phyloP scores from a whole-genome alignment of 2,113 vertebrate genomes.

The Syngnathus floridae region DNA sequence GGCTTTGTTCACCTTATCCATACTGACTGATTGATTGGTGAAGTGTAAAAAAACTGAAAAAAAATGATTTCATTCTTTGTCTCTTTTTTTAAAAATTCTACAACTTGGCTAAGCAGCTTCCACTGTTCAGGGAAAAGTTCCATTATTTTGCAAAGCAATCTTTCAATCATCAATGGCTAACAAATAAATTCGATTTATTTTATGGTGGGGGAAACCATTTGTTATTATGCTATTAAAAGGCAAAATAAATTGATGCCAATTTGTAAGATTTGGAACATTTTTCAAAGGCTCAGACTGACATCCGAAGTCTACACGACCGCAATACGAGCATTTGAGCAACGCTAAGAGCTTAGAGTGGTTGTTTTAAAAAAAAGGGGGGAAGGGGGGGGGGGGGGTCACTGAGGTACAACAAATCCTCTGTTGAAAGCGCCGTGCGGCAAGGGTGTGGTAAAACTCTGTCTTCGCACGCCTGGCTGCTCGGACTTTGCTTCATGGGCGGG shows the following conservation, averaged over 20 bases:
- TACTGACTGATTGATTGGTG: conserved; percentile 13
- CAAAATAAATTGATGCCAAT: neutral
- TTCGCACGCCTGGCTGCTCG: conserved; percentile 65
- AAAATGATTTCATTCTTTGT: too few species aligned
- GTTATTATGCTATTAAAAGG: neutral
- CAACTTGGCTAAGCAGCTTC: too few species aligned
- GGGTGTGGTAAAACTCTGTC: conserved; percentile 59
- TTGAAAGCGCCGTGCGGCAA: conserved; percentile 26
- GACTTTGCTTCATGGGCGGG: conserved; percentile 62
- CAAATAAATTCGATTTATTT: too few species aligned
- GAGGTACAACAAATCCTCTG: conserved; percentile 22
- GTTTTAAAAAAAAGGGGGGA: conserved; percentile 6
- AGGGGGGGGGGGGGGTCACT: neutral
- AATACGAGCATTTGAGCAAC: conserved; percentile 2
- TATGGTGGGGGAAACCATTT: neutral
- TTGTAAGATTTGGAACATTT: too few species aligned
- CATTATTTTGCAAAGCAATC: too few species aligned
- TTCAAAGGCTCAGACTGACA: too few species aligned
- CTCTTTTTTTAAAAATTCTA: too few species aligned
- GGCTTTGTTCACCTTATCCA: conserved; percentile 47
- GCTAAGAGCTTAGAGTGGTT: conserved; percentile 16
- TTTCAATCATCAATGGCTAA: too few species aligned
- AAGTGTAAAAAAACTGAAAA: neutral
- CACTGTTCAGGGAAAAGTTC: too few species aligned
- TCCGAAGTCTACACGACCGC: neutral